A percentile compares a stretch with the other conserved stretches of the same genome.
phyloP scores from a whole-genome alignment of 2,113 vertebrate species.

The Taxidea taxus region DNA sequence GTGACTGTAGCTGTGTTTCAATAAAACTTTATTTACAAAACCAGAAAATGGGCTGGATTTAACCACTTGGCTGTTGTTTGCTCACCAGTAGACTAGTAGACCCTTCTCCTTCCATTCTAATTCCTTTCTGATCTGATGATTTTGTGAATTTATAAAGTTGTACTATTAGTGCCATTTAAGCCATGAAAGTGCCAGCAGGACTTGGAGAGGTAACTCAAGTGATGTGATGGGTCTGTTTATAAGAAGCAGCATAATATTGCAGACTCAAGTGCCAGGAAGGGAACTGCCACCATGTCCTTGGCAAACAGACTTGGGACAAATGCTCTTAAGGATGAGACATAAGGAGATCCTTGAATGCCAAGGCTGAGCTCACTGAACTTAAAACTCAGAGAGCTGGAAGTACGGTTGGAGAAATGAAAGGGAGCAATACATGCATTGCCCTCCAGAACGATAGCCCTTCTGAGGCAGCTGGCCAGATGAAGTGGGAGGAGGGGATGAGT shows the following conservation, averaged over 20 bases:
- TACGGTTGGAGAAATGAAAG: constrained; percentile 49
- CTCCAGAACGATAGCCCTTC: constrained; percentile 45
- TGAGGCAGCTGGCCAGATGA: constrained; percentile 55
- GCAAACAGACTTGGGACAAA: constrained; percentile 58
- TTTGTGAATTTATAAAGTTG: constrained; percentile 15
- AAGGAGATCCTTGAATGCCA: constrained; percentile 66
- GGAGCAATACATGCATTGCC: constrained; percentile 47
- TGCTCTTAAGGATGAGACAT: constrained; percentile 63
- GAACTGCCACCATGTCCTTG: constrained; percentile 60
- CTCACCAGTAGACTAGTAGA: not conserved
- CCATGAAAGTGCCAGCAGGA: not conserved
- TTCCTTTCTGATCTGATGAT: not conserved
- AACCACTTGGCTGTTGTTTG: not conserved
- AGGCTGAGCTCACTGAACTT: constrained; percentile 72
- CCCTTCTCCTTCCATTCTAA: not conserved
- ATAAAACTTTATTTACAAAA: constrained; percentile 41
- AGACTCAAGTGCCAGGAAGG: constrained; percentile 43
- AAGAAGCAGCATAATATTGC: not conserved
- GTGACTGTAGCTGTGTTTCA: not conserved
- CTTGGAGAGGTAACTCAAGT: not conserved
- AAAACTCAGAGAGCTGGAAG: constrained; percentile 48
- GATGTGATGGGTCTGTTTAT: constrained; percentile 5
- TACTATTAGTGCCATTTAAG: not conserved
- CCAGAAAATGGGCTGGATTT: not conserved
- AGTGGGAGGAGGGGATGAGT: constrained; percentile 16